These are phyloP conservation scores for Lagopus leucura DNA, from an alignment of 2,113 vertebrate species.

Conservation along the genomic window DNA sequence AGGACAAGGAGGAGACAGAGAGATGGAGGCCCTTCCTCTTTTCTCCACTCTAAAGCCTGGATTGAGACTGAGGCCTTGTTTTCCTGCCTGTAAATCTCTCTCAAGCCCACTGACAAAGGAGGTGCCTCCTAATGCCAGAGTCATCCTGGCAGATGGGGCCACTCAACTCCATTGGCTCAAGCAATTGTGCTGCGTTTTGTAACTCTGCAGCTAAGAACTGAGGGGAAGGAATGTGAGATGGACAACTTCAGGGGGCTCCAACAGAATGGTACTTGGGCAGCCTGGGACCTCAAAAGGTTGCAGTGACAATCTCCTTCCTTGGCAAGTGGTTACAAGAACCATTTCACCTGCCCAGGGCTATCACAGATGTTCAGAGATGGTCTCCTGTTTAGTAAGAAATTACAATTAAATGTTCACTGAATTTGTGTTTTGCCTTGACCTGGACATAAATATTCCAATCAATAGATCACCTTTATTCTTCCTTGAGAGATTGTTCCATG, in stretches of 20 bases:
- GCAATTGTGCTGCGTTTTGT: neutral
- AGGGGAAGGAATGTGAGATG: neutral
- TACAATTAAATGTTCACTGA: neutral
- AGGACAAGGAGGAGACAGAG: neutral
- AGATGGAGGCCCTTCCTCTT: neutral
- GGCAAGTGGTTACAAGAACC: neutral
- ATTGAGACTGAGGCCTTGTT: neutral
- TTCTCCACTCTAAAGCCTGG: neutral
- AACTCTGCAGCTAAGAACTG: neutral
- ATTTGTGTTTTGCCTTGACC: neutral
- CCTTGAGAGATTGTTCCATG: neutral
- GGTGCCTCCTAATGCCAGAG: neutral
- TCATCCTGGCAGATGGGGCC: rapidly evolving
- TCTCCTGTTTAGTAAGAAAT: neutral
- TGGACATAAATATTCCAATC: neutral
- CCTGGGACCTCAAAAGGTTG: neutral
- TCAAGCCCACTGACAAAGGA: neutral
- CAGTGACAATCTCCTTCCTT: neutral
- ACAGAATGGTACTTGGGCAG: neutral
- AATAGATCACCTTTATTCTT: neutral
- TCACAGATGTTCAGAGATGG: neutral
- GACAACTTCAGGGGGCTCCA: neutral
- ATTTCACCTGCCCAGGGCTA: neutral
- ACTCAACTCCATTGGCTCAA: neutral
- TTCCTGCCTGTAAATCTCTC: neutral